A percentile compares a stretch with the other conserved stretches of the same genome.
Conservation (phyloP, 2,113 vertebrate species). For the Rallus limicola region DNA sequence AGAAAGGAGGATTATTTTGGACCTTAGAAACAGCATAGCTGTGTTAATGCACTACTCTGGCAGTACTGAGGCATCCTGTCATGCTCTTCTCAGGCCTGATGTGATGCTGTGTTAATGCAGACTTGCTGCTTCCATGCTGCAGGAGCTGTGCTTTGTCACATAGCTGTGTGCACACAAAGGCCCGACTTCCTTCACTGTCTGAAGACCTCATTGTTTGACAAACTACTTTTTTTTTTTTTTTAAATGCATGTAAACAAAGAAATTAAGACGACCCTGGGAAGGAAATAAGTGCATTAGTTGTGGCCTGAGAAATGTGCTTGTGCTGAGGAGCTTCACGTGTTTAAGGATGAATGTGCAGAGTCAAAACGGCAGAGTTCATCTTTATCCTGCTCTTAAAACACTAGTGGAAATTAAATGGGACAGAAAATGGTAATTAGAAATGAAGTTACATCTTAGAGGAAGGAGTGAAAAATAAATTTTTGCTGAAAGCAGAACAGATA, state of each 20-base stretch:
- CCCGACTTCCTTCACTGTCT: neutral
- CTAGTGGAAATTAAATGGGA: neutral
- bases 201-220: neutral
- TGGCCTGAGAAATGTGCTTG: accelerated
- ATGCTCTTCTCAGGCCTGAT: neutral
- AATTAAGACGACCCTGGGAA: neutral
- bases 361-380: neutral
- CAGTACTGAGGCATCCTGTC: neutral
- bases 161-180: neutral
- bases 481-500: neutral
- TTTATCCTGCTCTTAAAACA: neutral
- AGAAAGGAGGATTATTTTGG: neutral
- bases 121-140: accelerated
- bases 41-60: neutral
- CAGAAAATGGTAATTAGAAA: neutral
- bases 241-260: neutral
- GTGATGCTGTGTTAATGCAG: neutral
- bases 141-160: accelerated
- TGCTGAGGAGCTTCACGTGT: neutral
- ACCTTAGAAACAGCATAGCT: neutral
- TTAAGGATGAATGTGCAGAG: neutral
- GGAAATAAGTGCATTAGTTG: neutral
- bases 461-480: neutral
- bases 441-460: neutral
- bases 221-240: neutral